Conservation (phyloP, 2,797 vertebrate genomes). For the Salmo trutta region DNA sequence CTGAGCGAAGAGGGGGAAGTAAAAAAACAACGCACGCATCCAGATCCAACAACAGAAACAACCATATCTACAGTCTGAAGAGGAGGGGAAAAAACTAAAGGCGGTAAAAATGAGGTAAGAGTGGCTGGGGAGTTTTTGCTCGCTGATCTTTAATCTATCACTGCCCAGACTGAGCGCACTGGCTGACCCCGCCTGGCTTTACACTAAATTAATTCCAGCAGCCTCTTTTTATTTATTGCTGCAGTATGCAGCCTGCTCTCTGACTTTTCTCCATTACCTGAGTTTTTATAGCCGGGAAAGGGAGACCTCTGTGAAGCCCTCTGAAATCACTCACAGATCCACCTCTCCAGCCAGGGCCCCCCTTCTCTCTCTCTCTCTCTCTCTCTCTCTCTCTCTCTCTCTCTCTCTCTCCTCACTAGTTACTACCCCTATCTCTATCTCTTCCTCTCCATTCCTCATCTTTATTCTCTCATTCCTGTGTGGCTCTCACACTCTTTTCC, state of each 20-base stretch:
- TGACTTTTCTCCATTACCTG: constrained; percentile 67
- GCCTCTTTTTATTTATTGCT: constrained; percentile 72
- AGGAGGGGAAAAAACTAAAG: constrained; percentile 43
- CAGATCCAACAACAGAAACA: constrained; percentile 48
- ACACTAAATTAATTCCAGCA: constrained; percentile 73
- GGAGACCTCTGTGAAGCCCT: constrained; percentile 68
- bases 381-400: background rate
- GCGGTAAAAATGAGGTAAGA: constrained; percentile 53
- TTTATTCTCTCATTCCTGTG: constrained; percentile 9
- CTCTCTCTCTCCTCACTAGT: constrained; percentile 13
- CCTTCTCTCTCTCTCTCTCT: constrained; percentile 6
- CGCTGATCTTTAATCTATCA: constrained; percentile 73
- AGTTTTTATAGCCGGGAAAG: constrained; percentile 61
- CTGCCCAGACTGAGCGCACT: constrained; percentile 64
- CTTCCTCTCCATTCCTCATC: constrained; percentile 5
- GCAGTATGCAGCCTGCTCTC: constrained; percentile 62
- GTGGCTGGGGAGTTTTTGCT: constrained; percentile 60
- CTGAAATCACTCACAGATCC: constrained; percentile 68
- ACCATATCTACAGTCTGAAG: constrained; percentile 28
- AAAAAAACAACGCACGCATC: constrained; percentile 12
- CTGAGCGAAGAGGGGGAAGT: constrained; percentile 25
- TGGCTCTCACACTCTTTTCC: constrained; percentile 30
- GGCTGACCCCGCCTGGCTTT: constrained; percentile 71
- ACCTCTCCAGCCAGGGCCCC: constrained; percentile 38
- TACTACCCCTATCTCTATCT: constrained; percentile 19